Evolutionary conservation across 2,113 vertebrate species (phyloP), one percentile per base, ranked within the genome.

Genomic region (Opisthocomus hoazin): DNA sequence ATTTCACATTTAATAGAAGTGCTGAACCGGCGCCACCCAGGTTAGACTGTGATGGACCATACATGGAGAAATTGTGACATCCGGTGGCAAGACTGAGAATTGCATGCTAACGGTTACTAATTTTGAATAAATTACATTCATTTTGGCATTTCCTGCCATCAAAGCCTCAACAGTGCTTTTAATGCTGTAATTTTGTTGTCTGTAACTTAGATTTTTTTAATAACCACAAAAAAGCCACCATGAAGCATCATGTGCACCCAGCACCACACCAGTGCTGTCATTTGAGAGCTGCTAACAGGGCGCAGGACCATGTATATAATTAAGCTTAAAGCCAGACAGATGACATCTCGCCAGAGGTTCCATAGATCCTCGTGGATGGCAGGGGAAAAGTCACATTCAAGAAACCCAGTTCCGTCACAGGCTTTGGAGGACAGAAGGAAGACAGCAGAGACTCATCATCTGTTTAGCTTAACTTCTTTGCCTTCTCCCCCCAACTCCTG

Each of bases 21-120:
- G 23, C 16, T 48, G 58, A 77, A 78, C 30, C 15, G 34, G 21
- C 1, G 3, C 37, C 53, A 23, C 7, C 4, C 36, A 27, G 16
- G 22, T 66, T 34, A 51, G 6, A 58, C 36, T 4, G 54, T 24
- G 53, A 41, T 24, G 30, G n/a, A 43, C 30, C 60, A 7, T n/a
- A n/a, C 4, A 8, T 46, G 66, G 70, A 69, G 32, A 73, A 83
- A 91, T 8, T 24, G 41, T 79, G 94, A 93, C 96, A 95, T 95
- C 96, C 6, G 46, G 96, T 93, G 96, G 96, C 78, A 77, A 87
- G 45, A 89, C 34, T 10, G 17, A 36, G 84, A 89, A 89, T 30
- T n/a, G 19, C 89, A 84, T 3, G 3, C 12, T 34, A 84, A 61
- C 2, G 0, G 39, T 60, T 36, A 45, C 50, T 32, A 4, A 57